Base-by-base conservation (phyloP, 2,888 invertebrate genomes). In the Cyclophora punctaria region DNA sequence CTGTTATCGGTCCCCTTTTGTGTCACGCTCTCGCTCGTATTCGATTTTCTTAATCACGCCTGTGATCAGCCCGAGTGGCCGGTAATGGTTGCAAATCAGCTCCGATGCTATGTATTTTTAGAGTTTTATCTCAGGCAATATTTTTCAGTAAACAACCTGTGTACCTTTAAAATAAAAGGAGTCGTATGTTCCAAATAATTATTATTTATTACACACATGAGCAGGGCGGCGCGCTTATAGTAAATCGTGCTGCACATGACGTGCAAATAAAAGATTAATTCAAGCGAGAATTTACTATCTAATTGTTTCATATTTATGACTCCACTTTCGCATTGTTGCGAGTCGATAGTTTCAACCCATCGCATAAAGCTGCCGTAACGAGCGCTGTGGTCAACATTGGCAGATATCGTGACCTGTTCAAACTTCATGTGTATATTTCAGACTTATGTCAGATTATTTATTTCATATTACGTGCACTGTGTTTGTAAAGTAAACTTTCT, bases 1-100 rank as follows among this genome's bases (percentile, higher is more conserved):
- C 71, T 72, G 80, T 82, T 85, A 85, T 85, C 84, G 82, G 71
- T 69, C 71, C 74, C 82, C 80, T 83, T 81, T 85, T 83, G 81
- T 85, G 84, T 85, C 85, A 84, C 82, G 86, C 80, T 83, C 76
- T 75, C 68, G 74, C 67, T 77, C 74, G 78, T 80, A 78, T 81
- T 78, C 78, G 71, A 79, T 80, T 83, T 81, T 75, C 74, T 80
- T 83, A 83, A 85, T 85, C 83, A 80, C 63, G 63, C 60, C 50
- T 60, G 69, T 75, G 84, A 83, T 85, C 83, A 73, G 73, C 66
- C 62, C 64, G 58, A 69, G 63, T 69, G 71, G 74, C 63, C 69
- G 67, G 73, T 66, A 67, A 65, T 71, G 67, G 68, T 73, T 71
- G 71, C 68, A 69, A 75, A 77, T 78, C 71, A 65, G 64, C 66